These are phyloP conservation scores for Erythrolamprus reginae DNA, from an alignment of 2,113 vertebrate genomes.

Conservation along the genomic window DNA sequence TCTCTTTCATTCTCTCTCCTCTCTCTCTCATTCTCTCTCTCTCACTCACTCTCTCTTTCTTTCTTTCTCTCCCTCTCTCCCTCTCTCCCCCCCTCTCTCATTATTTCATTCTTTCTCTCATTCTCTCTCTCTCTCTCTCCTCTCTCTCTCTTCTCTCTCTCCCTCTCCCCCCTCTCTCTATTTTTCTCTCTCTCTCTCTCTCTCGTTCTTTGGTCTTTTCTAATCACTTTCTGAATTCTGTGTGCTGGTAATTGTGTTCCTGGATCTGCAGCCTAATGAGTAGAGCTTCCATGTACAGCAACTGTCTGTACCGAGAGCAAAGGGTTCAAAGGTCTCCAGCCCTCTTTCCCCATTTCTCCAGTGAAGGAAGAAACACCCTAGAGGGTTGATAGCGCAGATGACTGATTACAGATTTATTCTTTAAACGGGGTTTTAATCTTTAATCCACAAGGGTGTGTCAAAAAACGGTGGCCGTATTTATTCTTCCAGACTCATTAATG, in stretches of 20 bases:
- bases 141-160: no score
- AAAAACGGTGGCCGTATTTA: not conserved
- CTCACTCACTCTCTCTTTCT: no score
- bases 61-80: no score
- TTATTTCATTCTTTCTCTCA: no score
- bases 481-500: not conserved
- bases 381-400: no score
- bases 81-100: no score
- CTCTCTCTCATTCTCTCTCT: no score
- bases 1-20: no score
- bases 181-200: no score
- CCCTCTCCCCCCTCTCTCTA: no score
- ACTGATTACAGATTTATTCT: not conserved
- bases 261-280: not conserved
- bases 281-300: not conserved
- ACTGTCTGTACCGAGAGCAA: not conserved
- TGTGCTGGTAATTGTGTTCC: not conserved
- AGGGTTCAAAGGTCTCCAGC: not conserved
- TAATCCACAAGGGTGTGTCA: not conserved
- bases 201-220: not conserved
- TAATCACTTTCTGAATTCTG: not conserved
- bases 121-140: no score
- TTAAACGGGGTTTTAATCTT: not conserved
- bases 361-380: not conserved
- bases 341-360: not conserved